Evolutionary conservation across 2,113 vertebrate species (phyloP).

Genomic region (Diphyllodes magnificus): DNA sequence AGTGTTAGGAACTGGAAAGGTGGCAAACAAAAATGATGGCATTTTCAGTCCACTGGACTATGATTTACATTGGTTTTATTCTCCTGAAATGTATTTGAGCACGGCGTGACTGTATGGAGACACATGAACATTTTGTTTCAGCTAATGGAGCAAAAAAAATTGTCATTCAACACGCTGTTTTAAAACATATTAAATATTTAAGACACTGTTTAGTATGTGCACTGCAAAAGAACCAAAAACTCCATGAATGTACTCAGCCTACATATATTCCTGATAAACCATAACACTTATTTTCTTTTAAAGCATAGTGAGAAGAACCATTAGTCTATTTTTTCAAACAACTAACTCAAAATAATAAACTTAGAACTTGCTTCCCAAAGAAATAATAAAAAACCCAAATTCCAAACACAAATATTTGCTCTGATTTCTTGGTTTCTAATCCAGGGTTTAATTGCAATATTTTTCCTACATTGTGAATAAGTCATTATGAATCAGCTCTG

Average conservation of each 20-base stretch:
- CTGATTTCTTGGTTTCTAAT: neutral
- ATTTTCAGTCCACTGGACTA: neutral
- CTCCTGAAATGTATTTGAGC: neutral
- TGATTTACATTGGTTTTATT: neutral
- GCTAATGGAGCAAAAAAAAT: neutral
- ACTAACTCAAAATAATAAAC: neutral
- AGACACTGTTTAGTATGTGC: neutral
- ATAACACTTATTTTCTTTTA: neutral
- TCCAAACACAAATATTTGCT: neutral
- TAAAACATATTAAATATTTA: neutral
- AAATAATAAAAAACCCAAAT: neutral
- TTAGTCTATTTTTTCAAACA: neutral
- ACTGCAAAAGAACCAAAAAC: neutral
- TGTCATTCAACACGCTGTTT: neutral
- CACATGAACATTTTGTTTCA: neutral
- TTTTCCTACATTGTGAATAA: neutral
- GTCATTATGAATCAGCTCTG: neutral
- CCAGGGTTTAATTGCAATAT: neutral
- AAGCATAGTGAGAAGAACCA: neutral
- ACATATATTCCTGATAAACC: neutral
- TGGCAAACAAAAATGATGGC: neutral
- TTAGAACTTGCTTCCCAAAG: neutral
- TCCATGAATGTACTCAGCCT: neutral
- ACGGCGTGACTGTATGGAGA: neutral
- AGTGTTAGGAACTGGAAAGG: neutral